These are phyloP conservation scores for Hippocampus mohnikei DNA, from an alignment of 2,113 vertebrate genomes.

Conservation along the genomic window DNA sequence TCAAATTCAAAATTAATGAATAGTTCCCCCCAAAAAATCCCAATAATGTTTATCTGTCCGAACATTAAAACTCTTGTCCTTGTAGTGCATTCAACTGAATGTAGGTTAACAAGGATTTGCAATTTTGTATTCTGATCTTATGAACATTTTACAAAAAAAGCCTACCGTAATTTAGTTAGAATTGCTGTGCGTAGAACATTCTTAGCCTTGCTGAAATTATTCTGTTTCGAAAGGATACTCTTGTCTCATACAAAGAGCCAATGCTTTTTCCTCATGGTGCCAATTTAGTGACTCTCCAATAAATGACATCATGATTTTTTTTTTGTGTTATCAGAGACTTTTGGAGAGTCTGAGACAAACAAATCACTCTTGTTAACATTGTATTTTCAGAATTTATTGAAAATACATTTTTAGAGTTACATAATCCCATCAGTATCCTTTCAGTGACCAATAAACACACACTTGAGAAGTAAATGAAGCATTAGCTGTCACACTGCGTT, in stretches of 20 bases:
- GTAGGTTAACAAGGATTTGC: no score
- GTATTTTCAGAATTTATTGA: background rate
- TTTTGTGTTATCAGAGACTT: background rate
- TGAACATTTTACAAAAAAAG: no score
- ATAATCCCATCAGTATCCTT: background rate
- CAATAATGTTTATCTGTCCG: no score
- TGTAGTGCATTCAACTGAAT: no score
- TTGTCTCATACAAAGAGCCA: background rate
- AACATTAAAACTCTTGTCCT: no score
- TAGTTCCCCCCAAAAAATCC: no score
- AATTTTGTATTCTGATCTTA: no score
- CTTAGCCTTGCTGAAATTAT: background rate
- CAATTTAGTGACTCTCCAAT: no score
- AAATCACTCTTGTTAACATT: background rate
- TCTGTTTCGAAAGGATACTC: background rate
- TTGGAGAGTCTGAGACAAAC: background rate
- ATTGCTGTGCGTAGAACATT: background rate
- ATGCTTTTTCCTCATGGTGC: background rate
- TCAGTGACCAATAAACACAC: conserved; percentile 3
- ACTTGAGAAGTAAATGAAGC: conserved; percentile 10
- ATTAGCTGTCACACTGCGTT: conserved; percentile 14
- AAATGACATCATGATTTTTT: no score
- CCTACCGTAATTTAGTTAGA: no score
- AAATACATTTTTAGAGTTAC: background rate
- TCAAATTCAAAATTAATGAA: no score